Conservation (phyloP, 2,888 invertebrate genomes). For the Drosophila cracens region DNA sequence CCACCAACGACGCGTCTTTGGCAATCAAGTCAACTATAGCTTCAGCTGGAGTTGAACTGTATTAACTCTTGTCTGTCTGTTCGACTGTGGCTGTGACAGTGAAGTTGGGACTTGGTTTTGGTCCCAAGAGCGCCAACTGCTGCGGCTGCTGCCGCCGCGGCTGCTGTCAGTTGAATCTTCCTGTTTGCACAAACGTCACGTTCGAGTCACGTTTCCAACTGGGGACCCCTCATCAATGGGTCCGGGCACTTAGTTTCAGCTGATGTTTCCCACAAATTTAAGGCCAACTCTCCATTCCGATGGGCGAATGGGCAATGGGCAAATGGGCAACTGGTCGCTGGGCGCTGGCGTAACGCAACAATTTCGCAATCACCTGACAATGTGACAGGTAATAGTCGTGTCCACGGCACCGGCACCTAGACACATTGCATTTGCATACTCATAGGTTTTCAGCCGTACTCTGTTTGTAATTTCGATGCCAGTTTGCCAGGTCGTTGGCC, state of each 20-base stretch:
- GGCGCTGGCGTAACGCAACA: conserved; percentile 77
- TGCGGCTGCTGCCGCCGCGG: conserved; percentile 48
- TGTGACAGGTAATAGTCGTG: conserved; percentile 83
- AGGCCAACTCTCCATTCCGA: conserved; percentile 54
- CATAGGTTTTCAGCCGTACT: conserved; percentile 31
- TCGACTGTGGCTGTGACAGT: conserved; percentile 43
- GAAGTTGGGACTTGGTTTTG: conserved; percentile 30
- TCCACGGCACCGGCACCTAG: conserved; percentile 62
- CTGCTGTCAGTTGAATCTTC: conserved; percentile 79
- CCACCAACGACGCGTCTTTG: conserved; percentile 65
- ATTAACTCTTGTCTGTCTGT: conserved; percentile 73
- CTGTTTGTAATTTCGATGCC: conserved; percentile 69
- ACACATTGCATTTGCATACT: conserved; percentile 72
- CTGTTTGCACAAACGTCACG: conserved; percentile 81
- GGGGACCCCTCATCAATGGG: conserved; percentile 65
- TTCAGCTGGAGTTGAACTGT: conserved; percentile 72
- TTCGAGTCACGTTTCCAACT: conserved; percentile 79
- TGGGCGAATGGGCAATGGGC: conserved; percentile 21
- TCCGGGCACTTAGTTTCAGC: conserved; percentile 67
- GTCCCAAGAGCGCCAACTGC: conserved; percentile 73
- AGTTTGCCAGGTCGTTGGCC: conserved; percentile 32
- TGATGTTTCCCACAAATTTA: conserved; percentile 80
- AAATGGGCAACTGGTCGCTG: conserved; percentile 33
- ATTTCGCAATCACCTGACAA: conserved; percentile 83
- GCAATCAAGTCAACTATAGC: conserved; percentile 72